Percentiles rank a stretch among this genome's conserved stretches.
Evolutionary conservation across 2,113 vertebrate genomes (phyloP).

Genomic region (Paramormyrops kingsleyae): DNA sequence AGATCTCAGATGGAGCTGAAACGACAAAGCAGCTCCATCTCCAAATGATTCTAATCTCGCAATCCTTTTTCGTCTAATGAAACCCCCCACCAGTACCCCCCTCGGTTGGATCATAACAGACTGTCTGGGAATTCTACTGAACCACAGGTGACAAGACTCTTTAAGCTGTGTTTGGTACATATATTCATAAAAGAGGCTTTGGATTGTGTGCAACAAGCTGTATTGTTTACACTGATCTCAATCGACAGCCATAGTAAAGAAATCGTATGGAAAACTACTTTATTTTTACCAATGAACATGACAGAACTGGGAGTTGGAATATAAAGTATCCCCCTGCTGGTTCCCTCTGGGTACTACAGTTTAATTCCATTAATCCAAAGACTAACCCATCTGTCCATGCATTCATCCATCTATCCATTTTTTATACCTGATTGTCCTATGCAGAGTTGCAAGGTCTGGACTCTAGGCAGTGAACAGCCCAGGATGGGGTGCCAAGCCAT

Average conservation of each 20-base stretch:
- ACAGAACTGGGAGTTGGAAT: neutral
- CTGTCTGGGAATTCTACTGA: neutral
- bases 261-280: neutral
- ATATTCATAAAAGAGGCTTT: neutral
- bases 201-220: neutral
- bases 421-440: neutral
- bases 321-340: neutral
- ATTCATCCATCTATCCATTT: neutral
- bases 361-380: neutral
- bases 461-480: neutral
- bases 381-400: neutral
- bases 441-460: neutral
- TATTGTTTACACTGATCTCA: neutral
- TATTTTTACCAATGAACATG: neutral
- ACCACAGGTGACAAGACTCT: neutral
- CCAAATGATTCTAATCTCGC: neutral
- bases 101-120: neutral
- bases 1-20: neutral
- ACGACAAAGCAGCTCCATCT: neutral
- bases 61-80: neutral
- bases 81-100: neutral
- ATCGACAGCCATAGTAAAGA: neutral
- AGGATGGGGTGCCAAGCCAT: neutral
- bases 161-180: neutral
- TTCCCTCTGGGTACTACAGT: neutral